phyloP scores from a whole-genome alignment of 2,113 vertebrate genomes.

The Colistium nudipinnis region DNA sequence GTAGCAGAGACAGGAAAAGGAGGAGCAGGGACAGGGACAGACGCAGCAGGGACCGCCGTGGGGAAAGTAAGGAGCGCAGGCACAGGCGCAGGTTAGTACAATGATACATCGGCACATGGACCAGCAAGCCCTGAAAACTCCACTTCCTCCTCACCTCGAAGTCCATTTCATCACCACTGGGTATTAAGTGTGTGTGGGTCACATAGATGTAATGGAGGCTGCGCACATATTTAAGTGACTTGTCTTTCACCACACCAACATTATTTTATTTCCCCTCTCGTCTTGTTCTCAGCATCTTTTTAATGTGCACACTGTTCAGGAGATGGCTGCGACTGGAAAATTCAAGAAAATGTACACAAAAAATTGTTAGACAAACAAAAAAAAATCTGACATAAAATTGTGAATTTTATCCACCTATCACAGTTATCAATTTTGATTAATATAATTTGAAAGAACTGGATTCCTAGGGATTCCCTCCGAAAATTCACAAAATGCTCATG shows the following conservation, averaged over 20 bases:
- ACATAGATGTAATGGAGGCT: neutral
- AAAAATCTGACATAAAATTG: neutral
- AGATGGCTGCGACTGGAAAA: neutral
- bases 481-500: constrained; percentile 4
- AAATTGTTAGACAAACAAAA: neutral
- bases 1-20: constrained; percentile 88
- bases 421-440: neutral
- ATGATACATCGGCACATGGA: neutral
- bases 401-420: neutral
- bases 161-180: neutral
- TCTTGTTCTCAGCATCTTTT: neutral
- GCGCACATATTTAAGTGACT: neutral
- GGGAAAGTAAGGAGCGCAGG: constrained; percentile 88
- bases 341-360: neutral
- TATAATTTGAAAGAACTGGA: neutral
- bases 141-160: neutral
- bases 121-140: neutral
- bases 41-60: constrained; percentile 85
- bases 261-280: neutral
- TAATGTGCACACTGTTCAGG: neutral
- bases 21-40: constrained; percentile 85
- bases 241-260: neutral
- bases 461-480: neutral
- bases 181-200: neutral
- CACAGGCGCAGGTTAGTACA: constrained; percentile 82